Evolutionary conservation across 2,888 invertebrate genomes (phyloP), one percentile per base, ranked within the genome.

Genomic region (Carterocephalus palaemon): DNA sequence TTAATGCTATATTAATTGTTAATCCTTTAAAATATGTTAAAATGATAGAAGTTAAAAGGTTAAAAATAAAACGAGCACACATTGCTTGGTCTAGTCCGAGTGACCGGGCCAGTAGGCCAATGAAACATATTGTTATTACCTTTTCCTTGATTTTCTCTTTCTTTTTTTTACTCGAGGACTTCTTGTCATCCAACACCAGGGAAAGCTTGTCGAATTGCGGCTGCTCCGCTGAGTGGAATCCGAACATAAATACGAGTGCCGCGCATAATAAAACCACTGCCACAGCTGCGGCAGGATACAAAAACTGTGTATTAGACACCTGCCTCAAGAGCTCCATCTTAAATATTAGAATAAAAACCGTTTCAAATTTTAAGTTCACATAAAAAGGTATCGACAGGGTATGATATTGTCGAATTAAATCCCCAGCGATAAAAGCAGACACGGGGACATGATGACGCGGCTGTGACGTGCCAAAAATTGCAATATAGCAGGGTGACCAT

Each of bases 171-270:
- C 78, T 89, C 60, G 89, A 86, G 52, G 90, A 88, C 81, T 92
- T 92, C 71, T 90, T 89, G 64, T 92, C 92, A 70, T 91, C 91
- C 56, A 88, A 64, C 54, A 86, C 79, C 56, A 88, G 75, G 26
- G 90, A 89, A 52, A 92, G 84, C 77, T 92, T 92, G 67, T 92
- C 92, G 74, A 93, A 93, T 67, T 93, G 92, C 67, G 95, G 95
- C 80, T 93, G 93, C 74, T 92, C 92, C 56, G 92, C 91, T 51
- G 92, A 90, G 83, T 92, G 92, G 81, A 94, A 93, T 52, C 93
- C 93, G 76, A 93, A 93, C 54, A 90, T 90, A 83, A 92, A 94
- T 62, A 94, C 92, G 59, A 94, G 82, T 57, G 92, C 86, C 56
- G 92, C 92, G 71, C 91, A 91, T 59, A 93, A 75, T 68, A 93